phyloP scores from a whole-genome alignment of 1,140 invertebrate species.

The Drosophila athabasca region DNA sequence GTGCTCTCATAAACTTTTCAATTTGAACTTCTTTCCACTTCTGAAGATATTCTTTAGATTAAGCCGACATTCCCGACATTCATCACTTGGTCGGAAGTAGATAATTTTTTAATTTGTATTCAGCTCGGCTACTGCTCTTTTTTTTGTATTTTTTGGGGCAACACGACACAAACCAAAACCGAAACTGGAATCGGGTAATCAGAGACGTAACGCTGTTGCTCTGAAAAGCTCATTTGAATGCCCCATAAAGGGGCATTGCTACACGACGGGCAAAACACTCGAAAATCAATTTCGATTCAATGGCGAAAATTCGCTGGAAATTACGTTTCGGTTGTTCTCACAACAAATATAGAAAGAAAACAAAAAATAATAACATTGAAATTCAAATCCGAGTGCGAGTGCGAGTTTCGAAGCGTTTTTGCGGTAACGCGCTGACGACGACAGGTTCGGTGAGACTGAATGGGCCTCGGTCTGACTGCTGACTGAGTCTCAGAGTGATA shows the following conservation, averaged over 20 bases:
- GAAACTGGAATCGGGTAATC: conserved; percentile 45
- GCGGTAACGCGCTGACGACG: conserved; percentile 55
- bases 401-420: conserved; percentile 23
- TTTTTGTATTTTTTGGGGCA: conserved; percentile 23
- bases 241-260: conserved; percentile 37
- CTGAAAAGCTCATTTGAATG: conserved; percentile 51
- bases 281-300: conserved; percentile 75
- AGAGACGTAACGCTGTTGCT: conserved; percentile 37
- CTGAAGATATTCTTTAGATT: conserved; percentile 18
- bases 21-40: conserved; percentile 21
- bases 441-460: conserved; percentile 71
- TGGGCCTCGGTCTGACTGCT: conserved; percentile 22
- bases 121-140: conserved; percentile 33
- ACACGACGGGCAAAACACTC: conserved; percentile 31
- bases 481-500: too few relatives aligned
- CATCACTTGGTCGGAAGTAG: conserved; percentile 47
- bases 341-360: conserved; percentile 25
- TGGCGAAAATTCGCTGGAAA: conserved; percentile 71
- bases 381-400: conserved; percentile 13
- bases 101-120: conserved; percentile 61
- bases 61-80: conserved; percentile 32
- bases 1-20: conserved; percentile 1
- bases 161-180: conserved; percentile 8
- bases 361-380: conserved; percentile 42
- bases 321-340: conserved; percentile 49